A percentile compares a stretch with the other conserved stretches of the same genome.
These are phyloP conservation scores for Polypedilum pembai DNA, from an alignment of 1,140 invertebrate species.

Conservation along the genomic window DNA sequence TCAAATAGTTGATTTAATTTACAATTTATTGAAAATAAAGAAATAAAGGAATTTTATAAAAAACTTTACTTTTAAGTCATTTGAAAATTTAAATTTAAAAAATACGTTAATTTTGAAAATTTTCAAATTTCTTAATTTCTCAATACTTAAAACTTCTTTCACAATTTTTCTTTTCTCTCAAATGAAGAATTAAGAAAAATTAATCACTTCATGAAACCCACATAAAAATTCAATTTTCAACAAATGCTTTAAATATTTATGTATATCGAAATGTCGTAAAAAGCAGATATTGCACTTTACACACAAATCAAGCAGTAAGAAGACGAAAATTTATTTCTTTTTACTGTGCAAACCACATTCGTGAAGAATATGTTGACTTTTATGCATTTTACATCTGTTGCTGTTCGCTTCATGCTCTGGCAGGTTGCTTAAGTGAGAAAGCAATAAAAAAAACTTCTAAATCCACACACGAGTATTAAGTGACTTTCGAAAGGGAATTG, in stretches of 20 bases:
- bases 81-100: too few species aligned
- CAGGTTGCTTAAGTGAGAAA: background rate
- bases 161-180: too few species aligned
- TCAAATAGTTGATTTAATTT: too few species aligned
- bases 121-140: too few species aligned
- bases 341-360: background rate
- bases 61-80: too few species aligned
- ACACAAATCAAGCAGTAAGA: background rate
- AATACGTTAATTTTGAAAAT: too few species aligned
- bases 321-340: background rate
- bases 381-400: constrained; percentile 17
- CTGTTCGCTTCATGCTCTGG: background rate
- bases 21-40: too few species aligned
- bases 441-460: too few species aligned
- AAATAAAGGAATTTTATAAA: too few species aligned
- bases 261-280: background rate
- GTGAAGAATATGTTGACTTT: background rate
- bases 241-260: background rate
- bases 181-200: too few species aligned
- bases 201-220: too few species aligned
- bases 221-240: background rate
- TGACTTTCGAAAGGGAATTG: background rate
- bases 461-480: background rate
- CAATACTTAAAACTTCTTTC: too few species aligned
- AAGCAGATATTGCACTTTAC: background rate